phyloP scores from a whole-genome alignment of 2,797 vertebrate species.

The Sebastolobus alascanus region DNA sequence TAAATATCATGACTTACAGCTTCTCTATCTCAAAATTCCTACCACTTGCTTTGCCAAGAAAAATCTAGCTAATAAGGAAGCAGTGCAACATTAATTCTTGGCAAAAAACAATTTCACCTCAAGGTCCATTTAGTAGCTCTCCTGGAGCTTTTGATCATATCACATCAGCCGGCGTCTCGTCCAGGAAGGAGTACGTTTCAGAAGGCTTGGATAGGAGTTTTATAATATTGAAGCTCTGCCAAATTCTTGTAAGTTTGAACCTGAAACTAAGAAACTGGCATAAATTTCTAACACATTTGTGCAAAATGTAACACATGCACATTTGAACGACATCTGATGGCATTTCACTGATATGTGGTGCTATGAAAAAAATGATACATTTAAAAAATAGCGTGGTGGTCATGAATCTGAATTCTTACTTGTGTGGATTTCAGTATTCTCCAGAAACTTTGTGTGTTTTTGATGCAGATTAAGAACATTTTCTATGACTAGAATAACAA shows the following conservation, averaged over 20 bases:
- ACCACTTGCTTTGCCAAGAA: neutral
- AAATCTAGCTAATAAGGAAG: neutral
- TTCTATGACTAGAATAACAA: neutral
- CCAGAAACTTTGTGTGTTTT: neutral
- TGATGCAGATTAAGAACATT: neutral
- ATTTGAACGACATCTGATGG: too few relatives aligned
- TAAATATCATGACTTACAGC: neutral
- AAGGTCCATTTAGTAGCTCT: neutral
- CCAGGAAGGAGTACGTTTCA: neutral
- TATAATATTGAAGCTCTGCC: neutral
- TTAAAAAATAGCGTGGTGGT: too few relatives aligned
- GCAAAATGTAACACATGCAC: neutral
- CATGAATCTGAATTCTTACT: too few relatives aligned
- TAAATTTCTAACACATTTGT: neutral
- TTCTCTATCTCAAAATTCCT: neutral
- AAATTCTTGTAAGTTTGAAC: neutral
- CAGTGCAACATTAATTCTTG: neutral
- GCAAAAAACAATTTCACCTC: neutral
- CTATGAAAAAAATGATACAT: neutral
- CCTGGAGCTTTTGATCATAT: neutral
- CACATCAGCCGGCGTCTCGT: neutral
- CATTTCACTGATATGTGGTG: neutral
- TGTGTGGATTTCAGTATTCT: too few relatives aligned
- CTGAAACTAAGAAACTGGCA: neutral
- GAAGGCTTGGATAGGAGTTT: neutral